These are phyloP conservation scores for Lucifuga dentata DNA, from an alignment of 2,113 vertebrate species.

Conservation along the genomic window DNA sequence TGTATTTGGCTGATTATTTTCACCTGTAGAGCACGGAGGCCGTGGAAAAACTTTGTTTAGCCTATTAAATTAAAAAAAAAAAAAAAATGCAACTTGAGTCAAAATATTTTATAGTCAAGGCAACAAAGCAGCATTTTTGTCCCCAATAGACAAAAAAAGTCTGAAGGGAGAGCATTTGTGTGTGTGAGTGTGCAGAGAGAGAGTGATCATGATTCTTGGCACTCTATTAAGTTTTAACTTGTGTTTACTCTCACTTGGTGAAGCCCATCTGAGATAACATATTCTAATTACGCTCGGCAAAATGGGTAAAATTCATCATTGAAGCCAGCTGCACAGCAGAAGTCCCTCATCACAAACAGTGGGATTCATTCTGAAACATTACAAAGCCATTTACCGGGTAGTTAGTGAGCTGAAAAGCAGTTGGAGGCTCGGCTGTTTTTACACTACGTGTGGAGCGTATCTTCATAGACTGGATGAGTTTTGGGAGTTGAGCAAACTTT, in stretches of 20 bases:
- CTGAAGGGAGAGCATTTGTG: not conserved
- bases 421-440: constrained; percentile 12
- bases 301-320: constrained; percentile 49
- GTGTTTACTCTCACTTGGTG: constrained; percentile 50
- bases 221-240: constrained; percentile 44
- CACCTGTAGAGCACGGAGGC: constrained; percentile 20
- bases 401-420: constrained; percentile 13
- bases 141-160: too few species aligned
- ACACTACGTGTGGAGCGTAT: too few species aligned
- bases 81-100: constrained; percentile 1
- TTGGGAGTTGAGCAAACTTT: too few species aligned
- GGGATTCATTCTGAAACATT: constrained; percentile 27
- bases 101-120: constrained; percentile 5
- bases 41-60: not conserved
- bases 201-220: constrained; percentile 27
- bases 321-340: constrained; percentile 18
- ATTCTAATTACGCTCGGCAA: constrained; percentile 49
- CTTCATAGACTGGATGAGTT: too few species aligned
- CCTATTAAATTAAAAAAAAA: constrained; percentile 12
- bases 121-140: constrained; percentile 23
- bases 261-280: constrained; percentile 44
- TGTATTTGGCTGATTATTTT: constrained; percentile 20
- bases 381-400: constrained; percentile 17
- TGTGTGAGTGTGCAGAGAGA: too few species aligned
- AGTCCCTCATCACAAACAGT: constrained; percentile 24